Evolutionary conservation across 2,797 vertebrate genomes (phyloP).

Genomic region (Chloroceryle inda): DNA sequence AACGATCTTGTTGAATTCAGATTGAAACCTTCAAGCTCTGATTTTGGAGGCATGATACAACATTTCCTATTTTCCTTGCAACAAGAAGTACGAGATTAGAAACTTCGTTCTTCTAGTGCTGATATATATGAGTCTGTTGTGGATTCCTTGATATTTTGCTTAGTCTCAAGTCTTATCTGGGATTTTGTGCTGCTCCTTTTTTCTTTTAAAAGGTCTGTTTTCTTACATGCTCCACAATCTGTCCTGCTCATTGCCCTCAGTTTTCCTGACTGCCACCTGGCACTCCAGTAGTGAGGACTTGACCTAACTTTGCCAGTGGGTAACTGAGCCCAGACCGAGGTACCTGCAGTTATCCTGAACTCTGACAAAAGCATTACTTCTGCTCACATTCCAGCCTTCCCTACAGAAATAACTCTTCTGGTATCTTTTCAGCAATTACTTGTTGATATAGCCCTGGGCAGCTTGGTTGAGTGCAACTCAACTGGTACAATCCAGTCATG

Average conservation of each 20-base stretch:
- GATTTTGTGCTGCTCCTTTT: neutral
- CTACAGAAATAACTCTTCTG: neutral
- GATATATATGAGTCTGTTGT: neutral
- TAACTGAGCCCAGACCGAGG: neutral
- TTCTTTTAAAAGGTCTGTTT: neutral
- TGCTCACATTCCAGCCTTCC: neutral
- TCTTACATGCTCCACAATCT: neutral
- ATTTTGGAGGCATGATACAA: neutral
- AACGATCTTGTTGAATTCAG: neutral
- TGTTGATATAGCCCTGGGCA: neutral
- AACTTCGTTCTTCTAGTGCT: neutral
- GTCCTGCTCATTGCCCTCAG: neutral
- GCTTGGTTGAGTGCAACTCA: neutral
- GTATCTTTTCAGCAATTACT: neutral
- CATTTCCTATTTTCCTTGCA: neutral
- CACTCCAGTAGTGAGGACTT: neutral
- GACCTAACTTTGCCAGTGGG: neutral
- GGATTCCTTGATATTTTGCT: neutral
- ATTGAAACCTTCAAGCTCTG: neutral
- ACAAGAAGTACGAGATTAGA: neutral
- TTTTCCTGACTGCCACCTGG: neutral
- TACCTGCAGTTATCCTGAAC: neutral
- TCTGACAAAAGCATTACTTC: neutral
- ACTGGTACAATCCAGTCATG: neutral
- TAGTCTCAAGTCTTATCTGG: neutral